Evolutionary conservation across 2,888 invertebrate genomes (phyloP).

Genomic region (Lumbricus terrestris): DNA sequence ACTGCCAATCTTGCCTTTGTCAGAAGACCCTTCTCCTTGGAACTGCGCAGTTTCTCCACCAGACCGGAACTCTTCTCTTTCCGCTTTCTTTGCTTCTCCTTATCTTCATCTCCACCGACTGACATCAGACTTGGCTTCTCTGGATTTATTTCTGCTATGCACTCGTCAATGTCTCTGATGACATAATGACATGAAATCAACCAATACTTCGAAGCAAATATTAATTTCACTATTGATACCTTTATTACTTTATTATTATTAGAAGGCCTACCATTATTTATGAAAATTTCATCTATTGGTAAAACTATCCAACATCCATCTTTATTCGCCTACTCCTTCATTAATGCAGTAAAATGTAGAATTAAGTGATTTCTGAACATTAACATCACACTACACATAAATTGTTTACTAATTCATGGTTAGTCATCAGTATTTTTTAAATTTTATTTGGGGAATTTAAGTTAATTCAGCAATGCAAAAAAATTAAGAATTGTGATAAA

Average conservation of each 20-base stretch:
- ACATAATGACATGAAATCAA: not conserved
- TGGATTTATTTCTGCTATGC: not conserved
- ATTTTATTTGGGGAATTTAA: too few species aligned
- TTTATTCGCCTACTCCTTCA: not conserved
- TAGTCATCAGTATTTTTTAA: not conserved
- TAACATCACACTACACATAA: not conserved
- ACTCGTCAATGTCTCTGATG: conserved; percentile 6
- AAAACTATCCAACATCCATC: too few species aligned
- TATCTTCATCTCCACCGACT: not conserved
- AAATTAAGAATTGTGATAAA: not conserved
- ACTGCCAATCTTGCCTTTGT: not conserved
- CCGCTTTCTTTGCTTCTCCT: not conserved
- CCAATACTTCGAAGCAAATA: too few species aligned
- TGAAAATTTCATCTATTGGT: not conserved
- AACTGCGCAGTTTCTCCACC: not conserved
- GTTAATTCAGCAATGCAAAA: not conserved
- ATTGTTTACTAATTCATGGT: not conserved
- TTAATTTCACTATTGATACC: too few species aligned
- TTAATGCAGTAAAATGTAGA: not conserved
- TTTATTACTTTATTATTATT: not conserved
- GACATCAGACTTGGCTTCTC: not conserved
- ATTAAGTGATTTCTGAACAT: not conserved
- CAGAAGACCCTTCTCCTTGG: not conserved
- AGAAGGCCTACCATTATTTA: not conserved
- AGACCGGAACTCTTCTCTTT: not conserved